Evolutionary conservation across 2,888 invertebrate genomes (phyloP).

Genomic region (Marronus borbonicus): DNA sequence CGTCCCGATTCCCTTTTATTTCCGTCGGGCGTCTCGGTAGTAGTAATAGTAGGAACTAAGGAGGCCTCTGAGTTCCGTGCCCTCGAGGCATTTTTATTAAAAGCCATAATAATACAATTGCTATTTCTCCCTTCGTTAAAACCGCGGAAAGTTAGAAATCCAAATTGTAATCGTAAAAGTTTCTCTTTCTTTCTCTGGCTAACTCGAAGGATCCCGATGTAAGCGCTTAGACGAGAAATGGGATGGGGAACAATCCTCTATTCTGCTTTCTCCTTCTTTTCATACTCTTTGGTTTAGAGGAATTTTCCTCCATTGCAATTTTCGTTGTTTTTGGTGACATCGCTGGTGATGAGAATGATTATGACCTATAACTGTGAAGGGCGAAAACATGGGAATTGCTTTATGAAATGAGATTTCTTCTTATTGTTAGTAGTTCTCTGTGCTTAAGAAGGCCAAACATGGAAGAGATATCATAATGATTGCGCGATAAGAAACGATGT

Average conservation of each 20-base stretch:
- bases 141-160: constrained; percentile 46
- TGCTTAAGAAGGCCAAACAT: too few species aligned
- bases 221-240: neutral
- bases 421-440: neutral
- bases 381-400: constrained; percentile 28
- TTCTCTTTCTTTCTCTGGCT: constrained; percentile 23
- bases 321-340: neutral
- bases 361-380: constrained; percentile 21
- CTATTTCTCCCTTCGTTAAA: constrained; percentile 47
- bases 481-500: too few species aligned
- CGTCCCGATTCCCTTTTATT: neutral
- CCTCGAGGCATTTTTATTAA: constrained; percentile 48
- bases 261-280: neutral
- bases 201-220: neutral
- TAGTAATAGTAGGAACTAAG: too few species aligned
- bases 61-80: neutral
- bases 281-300: neutral
- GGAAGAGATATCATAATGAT: too few species aligned
- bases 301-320: neutral
- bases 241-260: neutral
- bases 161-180: constrained; percentile 50
- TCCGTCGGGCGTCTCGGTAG: neutral
- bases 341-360: constrained; percentile 10
- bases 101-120: constrained; percentile 48
- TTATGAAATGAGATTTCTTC: constrained; percentile 28